Evolutionary conservation across 2,888 invertebrate genomes (phyloP).

Genomic region (Habroteleia sp.): DNA sequence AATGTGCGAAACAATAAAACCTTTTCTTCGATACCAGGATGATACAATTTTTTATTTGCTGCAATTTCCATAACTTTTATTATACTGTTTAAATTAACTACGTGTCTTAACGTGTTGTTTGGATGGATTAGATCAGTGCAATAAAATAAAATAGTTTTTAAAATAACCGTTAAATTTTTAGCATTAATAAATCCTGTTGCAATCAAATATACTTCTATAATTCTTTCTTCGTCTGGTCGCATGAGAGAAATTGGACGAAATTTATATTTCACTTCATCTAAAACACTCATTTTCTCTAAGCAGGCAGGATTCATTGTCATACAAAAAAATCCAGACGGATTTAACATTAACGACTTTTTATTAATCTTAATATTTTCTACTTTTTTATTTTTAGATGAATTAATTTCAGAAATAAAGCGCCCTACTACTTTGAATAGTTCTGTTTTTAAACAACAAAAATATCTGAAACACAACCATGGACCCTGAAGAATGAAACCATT

Average conservation of each 20-base stretch:
- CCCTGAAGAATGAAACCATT: constrained; percentile 83
- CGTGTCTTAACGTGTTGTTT: constrained; percentile 82
- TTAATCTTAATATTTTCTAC: too few species aligned
- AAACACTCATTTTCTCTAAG: constrained; percentile 79
- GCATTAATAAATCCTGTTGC: constrained; percentile 83
- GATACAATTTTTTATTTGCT: constrained; percentile 83
- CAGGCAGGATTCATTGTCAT: constrained; percentile 83
- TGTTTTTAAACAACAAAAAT: constrained; percentile 82
- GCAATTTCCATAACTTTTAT: constrained; percentile 80
- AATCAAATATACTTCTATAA: constrained; percentile 83
- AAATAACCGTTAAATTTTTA: constrained; percentile 82
- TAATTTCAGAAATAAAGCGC: constrained; percentile 82
- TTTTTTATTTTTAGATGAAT: constrained; percentile 80
- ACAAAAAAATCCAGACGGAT: constrained; percentile 85
- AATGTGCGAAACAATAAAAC: constrained; percentile 83
- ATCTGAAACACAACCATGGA: constrained; percentile 85
- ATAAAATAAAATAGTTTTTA: constrained; percentile 82
- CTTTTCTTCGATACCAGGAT: constrained; percentile 82
- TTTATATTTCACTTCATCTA: constrained; percentile 83
- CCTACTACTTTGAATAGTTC: constrained; percentile 83
- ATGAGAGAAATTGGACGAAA: constrained; percentile 85
- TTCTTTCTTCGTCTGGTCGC: constrained; percentile 83
- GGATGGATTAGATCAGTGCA: constrained; percentile 82
- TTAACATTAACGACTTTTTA: constrained; percentile 83
- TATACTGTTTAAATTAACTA: constrained; percentile 84